These are phyloP conservation scores for Eurois occulta DNA, from an alignment of 2,888 invertebrate species.

Conservation along the genomic window DNA sequence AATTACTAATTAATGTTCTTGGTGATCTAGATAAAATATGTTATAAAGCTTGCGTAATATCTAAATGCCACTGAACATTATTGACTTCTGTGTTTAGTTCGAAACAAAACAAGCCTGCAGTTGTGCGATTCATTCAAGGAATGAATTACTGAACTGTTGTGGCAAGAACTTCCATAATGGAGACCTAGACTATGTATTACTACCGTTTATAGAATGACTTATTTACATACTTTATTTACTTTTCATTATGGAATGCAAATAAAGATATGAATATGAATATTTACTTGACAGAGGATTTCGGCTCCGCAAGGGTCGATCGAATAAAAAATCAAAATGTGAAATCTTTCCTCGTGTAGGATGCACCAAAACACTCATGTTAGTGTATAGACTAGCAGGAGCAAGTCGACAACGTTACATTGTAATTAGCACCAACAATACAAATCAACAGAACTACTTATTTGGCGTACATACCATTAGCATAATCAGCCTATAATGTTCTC, in stretches of 20 bases:
- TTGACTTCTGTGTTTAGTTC: not conserved
- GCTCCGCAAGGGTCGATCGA: no score
- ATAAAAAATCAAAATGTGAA: no score
- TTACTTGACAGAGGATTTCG: no score
- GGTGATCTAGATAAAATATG: conserved; percentile 7
- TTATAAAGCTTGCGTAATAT: not conserved
- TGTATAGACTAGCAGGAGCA: not conserved
- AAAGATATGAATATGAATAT: no score
- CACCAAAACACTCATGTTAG: not conserved
- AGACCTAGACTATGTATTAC: no score
- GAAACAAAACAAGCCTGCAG: not conserved
- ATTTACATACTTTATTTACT: no score
- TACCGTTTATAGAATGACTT: no score
- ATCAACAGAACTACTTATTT: not conserved
- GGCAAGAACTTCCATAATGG: not conserved
- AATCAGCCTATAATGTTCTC: no score
- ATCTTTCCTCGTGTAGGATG: not conserved
- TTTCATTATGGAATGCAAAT: no score
- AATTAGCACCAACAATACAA: not conserved
- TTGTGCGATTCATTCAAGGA: not conserved
- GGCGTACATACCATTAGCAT: no score
- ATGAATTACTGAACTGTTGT: no score
- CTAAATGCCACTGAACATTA: not conserved
- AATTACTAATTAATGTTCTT: conserved; percentile 13
- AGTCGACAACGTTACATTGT: no score